Percentiles rank a stretch among this genome's conserved stretches.
These are phyloP conservation scores for Sebastes hopkinsi DNA, from an alignment of 2,797 vertebrate species.

Conservation along the genomic window DNA sequence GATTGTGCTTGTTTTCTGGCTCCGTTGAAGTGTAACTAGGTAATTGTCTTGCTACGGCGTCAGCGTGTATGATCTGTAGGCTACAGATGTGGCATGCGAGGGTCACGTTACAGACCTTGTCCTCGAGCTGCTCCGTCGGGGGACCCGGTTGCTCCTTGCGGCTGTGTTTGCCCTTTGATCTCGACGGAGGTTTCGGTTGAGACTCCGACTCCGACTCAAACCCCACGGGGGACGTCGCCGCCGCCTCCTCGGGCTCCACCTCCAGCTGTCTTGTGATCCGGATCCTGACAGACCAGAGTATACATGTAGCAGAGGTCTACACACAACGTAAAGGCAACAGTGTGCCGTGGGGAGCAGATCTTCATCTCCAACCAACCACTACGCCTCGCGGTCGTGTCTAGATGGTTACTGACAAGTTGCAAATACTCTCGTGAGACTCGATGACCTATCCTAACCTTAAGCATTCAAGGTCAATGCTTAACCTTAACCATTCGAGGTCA, in stretches of 20 bases:
- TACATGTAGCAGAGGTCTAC: neutral
- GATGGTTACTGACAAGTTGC: neutral
- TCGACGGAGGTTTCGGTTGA: slow-evolving; percentile 69
- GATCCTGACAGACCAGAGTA: slow-evolving; percentile 79
- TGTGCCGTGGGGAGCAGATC: neutral
- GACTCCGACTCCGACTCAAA: slow-evolving; percentile 70
- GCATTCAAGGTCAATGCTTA: neutral
- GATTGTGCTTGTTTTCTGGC: no score
- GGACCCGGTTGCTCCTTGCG: slow-evolving; percentile 68
- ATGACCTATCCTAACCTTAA: neutral
- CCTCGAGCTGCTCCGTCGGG: slow-evolving; percentile 76
- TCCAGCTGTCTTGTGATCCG: slow-evolving; percentile 89
- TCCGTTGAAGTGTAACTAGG: no score
- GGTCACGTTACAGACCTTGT: slow-evolving; percentile 61
- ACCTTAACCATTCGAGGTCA: neutral
- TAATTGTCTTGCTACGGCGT: neutral
- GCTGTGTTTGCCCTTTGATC: slow-evolving; percentile 82
- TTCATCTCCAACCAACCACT: neutral
- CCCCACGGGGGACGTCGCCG: neutral
- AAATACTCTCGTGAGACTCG: neutral
- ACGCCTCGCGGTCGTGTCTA: neutral
- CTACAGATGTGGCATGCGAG: neutral
- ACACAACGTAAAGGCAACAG: neutral
- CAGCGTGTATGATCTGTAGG: neutral
- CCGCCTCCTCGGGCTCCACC: slow-evolving; percentile 85